Base-by-base conservation (phyloP, 2,113 vertebrate species). In the Hippocampus comes region DNA sequence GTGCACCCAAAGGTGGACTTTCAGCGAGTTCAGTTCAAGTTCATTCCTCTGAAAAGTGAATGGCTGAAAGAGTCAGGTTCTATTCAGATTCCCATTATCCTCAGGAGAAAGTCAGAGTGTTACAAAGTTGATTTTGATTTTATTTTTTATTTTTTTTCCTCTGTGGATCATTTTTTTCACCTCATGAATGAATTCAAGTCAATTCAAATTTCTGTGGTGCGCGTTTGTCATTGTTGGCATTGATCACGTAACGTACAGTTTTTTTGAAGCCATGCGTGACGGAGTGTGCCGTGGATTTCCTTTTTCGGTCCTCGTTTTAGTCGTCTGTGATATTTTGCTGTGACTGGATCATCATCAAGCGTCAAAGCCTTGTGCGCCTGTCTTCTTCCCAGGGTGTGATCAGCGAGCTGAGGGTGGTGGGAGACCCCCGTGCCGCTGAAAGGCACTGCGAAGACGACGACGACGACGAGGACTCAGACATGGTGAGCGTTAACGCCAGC, bases 381-480 rank as follows among this genome's bases (percentile, higher is more conserved):
- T 75, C n/a, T 70, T 67, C 64, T 9, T 67, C 77, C 21, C 76
- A 99, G 97, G 97, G 97, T 0, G 84, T 89, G 61, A 96, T 99
- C 1, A 89, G 93, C 0, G 96, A 98, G 66, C 81, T 99, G 84
- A 93, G 84, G 74, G 82, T 99, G 63, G 87, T 87, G 57, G 91
- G 89, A 65, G 93, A 97, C 86, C 93, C 95, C 0, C 87, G 73
- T 0, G 94, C 91, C 0, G 95, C 95, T 0, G 93, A 93, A 57
- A 79, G 25, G 23, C 93, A 93, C 74, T 99, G 97, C 5, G 93
- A 95, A 64, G 97, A 97, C 10, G 95, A 95, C 0, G 95, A 91
- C 10, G 96, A 98, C 23, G 43, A 46, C 43, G 43, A 46, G 12
- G 43, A 46, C 43, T 77, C 87, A 0, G 95, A 95, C 0, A 87